These are phyloP conservation scores for Brachyrhaphis roseni DNA, from an alignment of 2,797 vertebrate genomes.

Conservation along the genomic window DNA sequence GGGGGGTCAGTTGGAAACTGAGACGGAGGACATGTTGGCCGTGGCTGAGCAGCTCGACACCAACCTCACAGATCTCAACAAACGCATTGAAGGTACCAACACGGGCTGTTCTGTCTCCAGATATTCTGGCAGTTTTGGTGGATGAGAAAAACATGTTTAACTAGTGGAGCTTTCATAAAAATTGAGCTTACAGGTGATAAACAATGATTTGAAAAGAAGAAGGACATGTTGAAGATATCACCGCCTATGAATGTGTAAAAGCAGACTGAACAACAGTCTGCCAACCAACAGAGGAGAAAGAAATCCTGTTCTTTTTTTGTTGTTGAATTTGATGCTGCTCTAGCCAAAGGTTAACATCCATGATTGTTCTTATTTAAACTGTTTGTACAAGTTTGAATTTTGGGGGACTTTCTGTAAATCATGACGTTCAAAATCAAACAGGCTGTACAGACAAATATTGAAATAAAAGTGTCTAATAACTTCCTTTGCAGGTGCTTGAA, in stretches of 20 bases:
- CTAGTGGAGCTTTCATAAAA: not conserved
- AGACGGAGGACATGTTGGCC: slow-evolving; percentile 80
- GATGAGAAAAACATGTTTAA: not conserved
- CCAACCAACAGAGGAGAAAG: not conserved
- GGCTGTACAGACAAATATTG: not conserved
- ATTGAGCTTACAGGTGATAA: not conserved
- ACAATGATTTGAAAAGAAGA: not conserved
- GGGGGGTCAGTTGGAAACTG: slow-evolving; percentile 78
- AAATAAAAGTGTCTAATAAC: not conserved
- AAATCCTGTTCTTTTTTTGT: not conserved
- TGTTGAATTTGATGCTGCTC: not conserved
- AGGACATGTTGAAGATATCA: not conserved
- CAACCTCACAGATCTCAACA: slow-evolving; percentile 83
- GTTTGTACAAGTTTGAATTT: not conserved
- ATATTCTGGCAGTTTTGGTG: not conserved
- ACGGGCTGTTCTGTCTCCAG: not conserved
- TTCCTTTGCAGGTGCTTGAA: not conserved
- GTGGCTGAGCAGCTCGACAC: slow-evolving; percentile 84
- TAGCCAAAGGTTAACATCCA: not conserved
- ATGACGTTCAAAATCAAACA: not conserved
- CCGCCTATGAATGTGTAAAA: not conserved
- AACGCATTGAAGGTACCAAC: slow-evolving; percentile 88
- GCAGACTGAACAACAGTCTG: not conserved
- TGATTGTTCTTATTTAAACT: not conserved
- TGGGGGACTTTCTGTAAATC: not conserved